Evolutionary conservation across 1,140 invertebrate genomes (phyloP).

Genomic region (Mamestra configurata): DNA sequence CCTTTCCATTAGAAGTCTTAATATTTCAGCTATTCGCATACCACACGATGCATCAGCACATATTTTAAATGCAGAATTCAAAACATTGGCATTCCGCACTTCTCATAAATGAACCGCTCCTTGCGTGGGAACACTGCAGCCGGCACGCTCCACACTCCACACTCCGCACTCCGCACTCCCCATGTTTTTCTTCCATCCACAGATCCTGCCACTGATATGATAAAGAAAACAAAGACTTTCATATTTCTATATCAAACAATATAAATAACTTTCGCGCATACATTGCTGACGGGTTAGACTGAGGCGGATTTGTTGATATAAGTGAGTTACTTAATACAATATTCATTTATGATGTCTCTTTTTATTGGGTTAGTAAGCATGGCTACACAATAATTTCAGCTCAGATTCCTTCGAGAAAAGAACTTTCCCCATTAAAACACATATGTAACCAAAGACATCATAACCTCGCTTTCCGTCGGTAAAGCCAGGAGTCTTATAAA

Average conservation of each 20-base stretch:
- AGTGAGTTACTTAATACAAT: no score
- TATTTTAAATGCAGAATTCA: background rate
- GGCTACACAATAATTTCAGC: no score
- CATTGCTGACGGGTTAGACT: background rate
- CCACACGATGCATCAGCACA: slow-evolving; percentile 2
- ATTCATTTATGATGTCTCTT: no score
- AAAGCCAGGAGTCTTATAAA: no score
- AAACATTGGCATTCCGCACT: background rate
- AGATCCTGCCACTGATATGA: slow-evolving; percentile 20
- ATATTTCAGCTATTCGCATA: background rate
- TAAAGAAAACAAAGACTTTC: background rate
- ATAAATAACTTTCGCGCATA: background rate
- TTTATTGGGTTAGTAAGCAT: no score
- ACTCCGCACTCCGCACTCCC: background rate
- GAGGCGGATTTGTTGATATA: no score
- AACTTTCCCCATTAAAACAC: no score
- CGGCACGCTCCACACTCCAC: slow-evolving; percentile 4
- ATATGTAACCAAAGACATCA: background rate
- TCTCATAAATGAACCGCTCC: slow-evolving; percentile 21
- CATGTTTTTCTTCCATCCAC: slow-evolving; percentile 43
- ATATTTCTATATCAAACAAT: background rate
- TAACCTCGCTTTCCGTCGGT: background rate
- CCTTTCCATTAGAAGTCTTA: background rate
- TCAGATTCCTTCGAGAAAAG: no score
- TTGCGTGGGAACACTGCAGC: slow-evolving; percentile 37